Base-by-base conservation (phyloP, 2,797 vertebrate genomes). In the Heterohyrax brucei region DNA sequence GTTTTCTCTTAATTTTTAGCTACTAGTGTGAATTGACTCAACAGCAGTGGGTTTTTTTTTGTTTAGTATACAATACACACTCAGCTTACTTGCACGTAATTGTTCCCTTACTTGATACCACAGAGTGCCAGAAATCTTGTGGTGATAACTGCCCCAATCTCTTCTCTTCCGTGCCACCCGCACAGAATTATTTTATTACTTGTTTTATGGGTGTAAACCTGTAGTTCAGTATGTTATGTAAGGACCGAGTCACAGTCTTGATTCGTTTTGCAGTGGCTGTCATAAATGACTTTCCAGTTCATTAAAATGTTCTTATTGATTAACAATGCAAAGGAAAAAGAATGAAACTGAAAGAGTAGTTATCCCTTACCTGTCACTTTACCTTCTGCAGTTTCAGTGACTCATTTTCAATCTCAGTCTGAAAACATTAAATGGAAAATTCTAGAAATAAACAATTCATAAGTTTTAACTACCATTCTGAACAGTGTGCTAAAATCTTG, bases 181-280 rank as follows among this genome's bases (percentile, higher is more conserved):
- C 50, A 12, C 5, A 39, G 7, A 24, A 33, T 14, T 53, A 6
- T 5, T 44, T 46, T 39, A 5, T 50, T 22, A 39, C 48, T 13
- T 24, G 1, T 26, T 61, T 46, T 81, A 73, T 50, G 62, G 13
- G 13, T 33, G 4, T 19, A 18, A 13, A 6, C 30, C 50, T 64
- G 0, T n/a, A 1, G 44, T 39, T 6, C 4, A 59, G 0, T 39
- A 7, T 13, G 10, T 70, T 62, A 61, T 59, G n/a, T n/a, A n/a
- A 22, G 2, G 68, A 19, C 3, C 3, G 1, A 24, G 46, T 48
- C 28, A 46, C 5, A 26, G 13, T 68, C 68, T 77, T 14, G 24
- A 16, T 50, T 73, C 26, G 44, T 56, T 46, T 75, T 62, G 53
- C 87, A n/a, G 5, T 72, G 56, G 46, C 86, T 93, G 94, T 82